These are phyloP conservation scores for Bathynomus jamesi DNA, from an alignment of 1,140 invertebrate species.

Conservation along the genomic window DNA sequence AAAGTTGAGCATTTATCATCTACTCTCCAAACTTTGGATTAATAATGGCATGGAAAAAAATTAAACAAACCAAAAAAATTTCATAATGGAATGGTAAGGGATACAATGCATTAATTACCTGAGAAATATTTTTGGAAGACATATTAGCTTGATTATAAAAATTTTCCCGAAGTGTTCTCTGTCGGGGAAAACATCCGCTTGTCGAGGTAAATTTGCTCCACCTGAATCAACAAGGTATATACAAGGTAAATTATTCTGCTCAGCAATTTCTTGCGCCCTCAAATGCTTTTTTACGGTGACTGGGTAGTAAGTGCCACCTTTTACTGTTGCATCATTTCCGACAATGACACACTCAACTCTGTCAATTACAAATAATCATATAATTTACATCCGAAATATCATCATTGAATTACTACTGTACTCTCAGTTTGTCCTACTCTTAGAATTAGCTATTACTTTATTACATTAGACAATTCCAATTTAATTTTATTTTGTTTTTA, in stretches of 20 bases:
- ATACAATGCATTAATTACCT: conserved; percentile 49
- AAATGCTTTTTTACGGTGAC: conserved; percentile 97
- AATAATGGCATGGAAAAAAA: conserved; percentile 7
- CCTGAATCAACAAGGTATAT: conserved; percentile 95
- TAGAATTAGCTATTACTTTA: no score
- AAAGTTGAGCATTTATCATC: no score
- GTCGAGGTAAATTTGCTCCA: conserved; percentile 89
- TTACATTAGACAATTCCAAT: no score
- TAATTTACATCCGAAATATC: no score
- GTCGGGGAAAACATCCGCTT: conserved; percentile 92
- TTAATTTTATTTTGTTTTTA: no score
- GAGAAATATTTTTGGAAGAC: conserved; percentile 84
- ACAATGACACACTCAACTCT: conserved; percentile 85
- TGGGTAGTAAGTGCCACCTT: conserved; percentile 96
- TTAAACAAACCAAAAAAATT: neutral
- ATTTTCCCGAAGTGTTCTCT: conserved; percentile 93
- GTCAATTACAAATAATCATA: no score
- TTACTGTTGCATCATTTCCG: conserved; percentile 96
- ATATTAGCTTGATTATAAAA: conserved; percentile 98
- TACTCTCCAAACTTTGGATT: no score
- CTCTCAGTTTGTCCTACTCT: no score
- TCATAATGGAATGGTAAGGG: neutral
- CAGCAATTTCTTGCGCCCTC: conserved; percentile 91
- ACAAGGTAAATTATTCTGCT: conserved; percentile 83
- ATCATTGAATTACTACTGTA: no score